Evolutionary conservation across 2,797 vertebrate species (phyloP).

Genomic region (Gallirallus australis): DNA sequence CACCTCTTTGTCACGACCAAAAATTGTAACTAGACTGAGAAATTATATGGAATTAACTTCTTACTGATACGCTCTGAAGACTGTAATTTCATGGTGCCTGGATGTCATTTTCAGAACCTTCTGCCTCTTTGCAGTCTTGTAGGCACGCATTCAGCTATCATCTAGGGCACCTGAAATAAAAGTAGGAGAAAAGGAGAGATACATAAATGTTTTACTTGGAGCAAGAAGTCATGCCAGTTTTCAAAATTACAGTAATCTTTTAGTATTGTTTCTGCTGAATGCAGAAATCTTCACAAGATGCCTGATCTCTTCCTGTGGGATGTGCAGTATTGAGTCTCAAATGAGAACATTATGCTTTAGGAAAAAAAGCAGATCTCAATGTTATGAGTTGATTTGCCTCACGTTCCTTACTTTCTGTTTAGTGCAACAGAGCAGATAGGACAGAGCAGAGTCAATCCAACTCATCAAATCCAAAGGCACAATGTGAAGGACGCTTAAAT

Average conservation of each 20-base stretch:
- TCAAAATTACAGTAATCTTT: constrained; percentile 44
- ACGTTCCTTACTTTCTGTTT: neutral
- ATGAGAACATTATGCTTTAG: neutral
- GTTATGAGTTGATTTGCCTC: neutral
- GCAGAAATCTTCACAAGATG: neutral
- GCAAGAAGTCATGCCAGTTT: neutral
- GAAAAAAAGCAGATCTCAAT: neutral
- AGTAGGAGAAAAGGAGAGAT: neutral
- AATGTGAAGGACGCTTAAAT: neutral
- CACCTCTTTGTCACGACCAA: constrained; percentile 39
- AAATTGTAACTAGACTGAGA: constrained; percentile 39
- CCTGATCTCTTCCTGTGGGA: neutral
- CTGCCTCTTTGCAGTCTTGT: constrained; percentile 6
- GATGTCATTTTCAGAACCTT: constrained; percentile 51
- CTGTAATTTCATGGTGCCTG: constrained; percentile 66
- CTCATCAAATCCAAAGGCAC: neutral
- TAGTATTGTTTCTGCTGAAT: neutral
- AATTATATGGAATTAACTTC: constrained; percentile 66
- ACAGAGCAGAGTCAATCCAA: neutral
- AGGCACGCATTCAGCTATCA: neutral
- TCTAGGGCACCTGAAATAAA: neutral
- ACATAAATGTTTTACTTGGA: neutral
- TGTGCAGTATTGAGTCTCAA: neutral
- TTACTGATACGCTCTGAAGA: constrained; percentile 44
- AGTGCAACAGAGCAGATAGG: neutral